Conservation (phyloP, 2,888 invertebrate genomes). For the Dendrolimus houi region DNA sequence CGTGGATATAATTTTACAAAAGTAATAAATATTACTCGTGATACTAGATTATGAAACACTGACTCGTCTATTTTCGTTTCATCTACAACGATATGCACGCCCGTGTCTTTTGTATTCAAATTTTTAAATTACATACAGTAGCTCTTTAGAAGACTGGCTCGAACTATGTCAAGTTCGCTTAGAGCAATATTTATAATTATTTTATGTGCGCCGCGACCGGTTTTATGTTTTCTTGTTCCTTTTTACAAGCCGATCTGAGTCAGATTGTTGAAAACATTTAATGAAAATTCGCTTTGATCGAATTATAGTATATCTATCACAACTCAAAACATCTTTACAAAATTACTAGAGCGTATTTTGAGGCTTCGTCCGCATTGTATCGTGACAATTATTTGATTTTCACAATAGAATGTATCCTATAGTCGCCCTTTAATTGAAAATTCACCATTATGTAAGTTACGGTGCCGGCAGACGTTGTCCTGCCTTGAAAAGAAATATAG, state of each 20-base stretch:
- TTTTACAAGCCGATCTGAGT: conserved; percentile 11
- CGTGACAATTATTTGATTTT: no score
- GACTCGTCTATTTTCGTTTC: background rate
- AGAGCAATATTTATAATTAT: conserved; percentile 18
- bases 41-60: background rate
- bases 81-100: background rate
- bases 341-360: no score
- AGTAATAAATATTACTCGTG: background rate
- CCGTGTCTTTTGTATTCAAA: background rate
- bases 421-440: no score
- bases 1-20: no score
- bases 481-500: no score
- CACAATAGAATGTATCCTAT: no score
- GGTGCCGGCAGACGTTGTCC: no score
- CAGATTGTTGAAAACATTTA: background rate
- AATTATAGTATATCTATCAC: background rate
- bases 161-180: conserved; percentile 33
- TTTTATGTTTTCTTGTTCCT: conserved; percentile 16
- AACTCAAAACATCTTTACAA: no score
- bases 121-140: background rate
- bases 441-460: no score
- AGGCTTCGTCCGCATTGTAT: no score
- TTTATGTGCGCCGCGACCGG: conserved; percentile 15
- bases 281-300: background rate
- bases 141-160: conserved; percentile 4